Evolutionary conservation across 2,888 invertebrate genomes (phyloP).

Genomic region (Lasioglossum lativentre): DNA sequence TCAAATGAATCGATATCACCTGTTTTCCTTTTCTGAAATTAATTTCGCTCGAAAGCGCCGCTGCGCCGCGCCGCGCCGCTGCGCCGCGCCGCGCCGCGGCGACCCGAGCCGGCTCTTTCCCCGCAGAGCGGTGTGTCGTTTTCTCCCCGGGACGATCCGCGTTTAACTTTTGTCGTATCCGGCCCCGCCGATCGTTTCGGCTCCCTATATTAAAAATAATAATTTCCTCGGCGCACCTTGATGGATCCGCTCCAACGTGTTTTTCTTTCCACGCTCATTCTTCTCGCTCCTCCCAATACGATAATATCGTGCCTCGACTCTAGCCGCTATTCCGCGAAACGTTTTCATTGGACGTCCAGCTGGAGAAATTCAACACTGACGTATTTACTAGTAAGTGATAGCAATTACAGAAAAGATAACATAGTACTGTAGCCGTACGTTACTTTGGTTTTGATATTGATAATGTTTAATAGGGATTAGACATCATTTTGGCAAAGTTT

Average conservation of each 20-base stretch:
- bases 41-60: constrained; percentile 64
- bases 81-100: too few species aligned
- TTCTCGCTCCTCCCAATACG: not conserved
- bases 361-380: not conserved
- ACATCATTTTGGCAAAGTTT: not conserved
- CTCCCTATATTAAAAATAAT: constrained; percentile 72
- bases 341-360: not conserved
- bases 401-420: not conserved
- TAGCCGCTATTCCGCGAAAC: not conserved
- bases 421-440: too few species aligned
- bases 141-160: constrained; percentile 9
- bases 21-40: constrained; percentile 75
- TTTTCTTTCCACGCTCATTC: not conserved
- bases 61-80: not conserved
- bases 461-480: too few species aligned
- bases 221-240: constrained; percentile 49
- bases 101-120: not conserved
- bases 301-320: not conserved
- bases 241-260: constrained; percentile 18
- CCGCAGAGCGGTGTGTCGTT: constrained; percentile 23
- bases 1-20: constrained; percentile 78
- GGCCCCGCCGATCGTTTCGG: constrained; percentile 20
- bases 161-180: constrained; percentile 34
- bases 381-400: not conserved
- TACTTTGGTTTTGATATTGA: too few species aligned